phyloP scores from a whole-genome alignment of 2,888 invertebrate genomes.

The Apoderus coryli region DNA sequence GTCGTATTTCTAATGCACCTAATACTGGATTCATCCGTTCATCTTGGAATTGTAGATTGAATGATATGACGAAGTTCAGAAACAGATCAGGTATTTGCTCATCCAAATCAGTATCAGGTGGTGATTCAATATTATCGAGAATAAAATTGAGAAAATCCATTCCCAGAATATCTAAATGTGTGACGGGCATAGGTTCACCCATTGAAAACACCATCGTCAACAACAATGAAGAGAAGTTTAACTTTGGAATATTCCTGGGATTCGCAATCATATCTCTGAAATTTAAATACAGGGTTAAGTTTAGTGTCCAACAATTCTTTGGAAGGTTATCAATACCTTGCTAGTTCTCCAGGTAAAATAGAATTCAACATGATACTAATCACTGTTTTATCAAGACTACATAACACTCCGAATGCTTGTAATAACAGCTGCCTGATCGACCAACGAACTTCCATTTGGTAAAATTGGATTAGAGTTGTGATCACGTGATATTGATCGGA shows the following conservation, averaged over 20 bases:
- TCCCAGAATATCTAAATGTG: constrained; percentile 81
- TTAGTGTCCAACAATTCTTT: constrained; percentile 1
- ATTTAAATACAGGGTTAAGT: no score
- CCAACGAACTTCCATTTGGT: constrained; percentile 92
- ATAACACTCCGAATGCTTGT: constrained; percentile 78
- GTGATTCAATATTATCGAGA: constrained; percentile 66
- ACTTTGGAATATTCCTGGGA: constrained; percentile 60
- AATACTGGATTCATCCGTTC: constrained; percentile 55
- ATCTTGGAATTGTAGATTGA: constrained; percentile 73
- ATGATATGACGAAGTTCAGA: constrained; percentile 70
- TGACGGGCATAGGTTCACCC: constrained; percentile 78
- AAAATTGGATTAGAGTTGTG: constrained; percentile 76
- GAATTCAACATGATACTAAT: constrained; percentile 75
- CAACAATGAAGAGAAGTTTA: constrained; percentile 70
- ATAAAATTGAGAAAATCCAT: constrained; percentile 67
- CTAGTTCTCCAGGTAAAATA: constrained; percentile 80
- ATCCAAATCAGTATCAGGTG: constrained; percentile 64
- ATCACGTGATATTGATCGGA: constrained; percentile 74
- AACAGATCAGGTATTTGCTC: constrained; percentile 77
- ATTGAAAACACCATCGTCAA: constrained; percentile 81
- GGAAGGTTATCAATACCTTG: constrained; percentile 38
- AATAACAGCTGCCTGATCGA: constrained; percentile 67
- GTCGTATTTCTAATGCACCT: constrained; percentile 49
- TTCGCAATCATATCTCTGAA: constrained; percentile 63
- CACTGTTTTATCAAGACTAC: constrained; percentile 67